phyloP scores from a whole-genome alignment of 2,888 invertebrate genomes.

The Acanthoscelides obtectus region DNA sequence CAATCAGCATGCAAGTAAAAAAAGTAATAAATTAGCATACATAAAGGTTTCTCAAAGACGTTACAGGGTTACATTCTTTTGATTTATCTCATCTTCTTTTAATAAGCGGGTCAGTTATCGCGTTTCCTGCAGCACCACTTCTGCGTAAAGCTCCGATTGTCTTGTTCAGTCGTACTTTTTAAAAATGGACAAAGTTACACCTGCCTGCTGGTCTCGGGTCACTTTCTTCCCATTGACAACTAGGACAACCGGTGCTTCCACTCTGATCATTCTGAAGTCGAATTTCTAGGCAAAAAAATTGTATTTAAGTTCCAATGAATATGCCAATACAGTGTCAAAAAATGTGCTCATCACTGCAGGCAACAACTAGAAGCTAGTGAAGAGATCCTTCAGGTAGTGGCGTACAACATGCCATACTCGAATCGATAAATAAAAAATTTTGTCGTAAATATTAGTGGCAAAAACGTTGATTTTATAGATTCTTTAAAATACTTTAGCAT shows the following conservation, averaged over 20 bases:
- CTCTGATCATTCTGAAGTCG: slow-evolving; percentile 67
- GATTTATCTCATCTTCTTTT: not conserved
- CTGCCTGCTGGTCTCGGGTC: slow-evolving; percentile 61
- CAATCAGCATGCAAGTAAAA: not conserved
- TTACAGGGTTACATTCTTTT: not conserved
- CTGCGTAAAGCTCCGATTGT: not conserved
- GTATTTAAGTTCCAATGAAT: not conserved
- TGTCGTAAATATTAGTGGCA: too few relatives aligned
- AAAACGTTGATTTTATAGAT: too few relatives aligned
- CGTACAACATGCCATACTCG: too few relatives aligned
- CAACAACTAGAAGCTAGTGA: too few relatives aligned
- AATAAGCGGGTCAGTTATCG: not conserved
- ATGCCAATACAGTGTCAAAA: not conserved
- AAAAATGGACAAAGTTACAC: slow-evolving; percentile 61
- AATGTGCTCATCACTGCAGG: too few relatives aligned
- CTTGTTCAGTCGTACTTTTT: slow-evolving; percentile 54
- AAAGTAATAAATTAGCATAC: not conserved
- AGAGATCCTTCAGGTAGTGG: too few relatives aligned
- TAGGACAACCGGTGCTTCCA: slow-evolving; percentile 71
- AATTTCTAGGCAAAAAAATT: slow-evolving; percentile 55
- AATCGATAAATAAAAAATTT: too few relatives aligned
- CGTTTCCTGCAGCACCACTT: not conserved
- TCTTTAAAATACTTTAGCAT: too few relatives aligned
- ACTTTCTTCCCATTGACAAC: slow-evolving; percentile 73
- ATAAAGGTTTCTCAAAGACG: not conserved